Base-by-base conservation (phyloP, 2,888 invertebrate genomes). In the Helobdella robusta region DNA sequence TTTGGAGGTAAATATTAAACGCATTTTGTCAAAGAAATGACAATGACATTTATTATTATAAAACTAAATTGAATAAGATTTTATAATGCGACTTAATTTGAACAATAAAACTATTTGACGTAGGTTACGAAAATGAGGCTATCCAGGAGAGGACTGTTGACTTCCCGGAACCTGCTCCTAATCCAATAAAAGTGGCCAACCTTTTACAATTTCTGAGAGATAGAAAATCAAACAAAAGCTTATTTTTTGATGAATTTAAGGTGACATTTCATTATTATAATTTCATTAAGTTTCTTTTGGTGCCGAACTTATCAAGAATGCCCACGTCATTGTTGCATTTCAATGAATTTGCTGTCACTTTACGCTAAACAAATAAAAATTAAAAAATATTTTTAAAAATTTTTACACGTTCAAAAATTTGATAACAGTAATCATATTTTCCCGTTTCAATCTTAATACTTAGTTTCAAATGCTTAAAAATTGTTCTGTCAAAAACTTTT, bases 221-320 rank as follows among this genome's bases (percentile, higher is more conserved):
- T 25, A 25, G 62, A 6, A 46, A 35, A 34, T 30, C 28, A 30
- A 44, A 62, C 50, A 62, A 62, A 50, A n/a, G 18, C 1, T 18
- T 32, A 28, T 62, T 25, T 25, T 28, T 30, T 15, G 50, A 62
- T n/a, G 62, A 62, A 46, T 62, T 62, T 35, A 50, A 46, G 50
- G 62, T 62, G n/a, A n/a, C n/a, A n/a, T n/a, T n/a, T n/a, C n/a
- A n/a, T n/a, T n/a, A n/a, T 28, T 6, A 50, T 44, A 3, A 2
- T 20, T n/a, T 40, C 48, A 2, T 40, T 40, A 15, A 48, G 5
- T 48, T 20, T 8, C 3, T 23, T 4, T 2, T 46, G 8, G 23
- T 5, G 48, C n/a, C n/a, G 11, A 11, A 40, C 11, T 40, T 40
- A 40, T 15, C 44, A 40, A 11, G 44, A 15, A n/a, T 40, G 11